Evolutionary conservation across 2,888 invertebrate genomes (phyloP).

Genomic region (Erpobdella octoculata): DNA sequence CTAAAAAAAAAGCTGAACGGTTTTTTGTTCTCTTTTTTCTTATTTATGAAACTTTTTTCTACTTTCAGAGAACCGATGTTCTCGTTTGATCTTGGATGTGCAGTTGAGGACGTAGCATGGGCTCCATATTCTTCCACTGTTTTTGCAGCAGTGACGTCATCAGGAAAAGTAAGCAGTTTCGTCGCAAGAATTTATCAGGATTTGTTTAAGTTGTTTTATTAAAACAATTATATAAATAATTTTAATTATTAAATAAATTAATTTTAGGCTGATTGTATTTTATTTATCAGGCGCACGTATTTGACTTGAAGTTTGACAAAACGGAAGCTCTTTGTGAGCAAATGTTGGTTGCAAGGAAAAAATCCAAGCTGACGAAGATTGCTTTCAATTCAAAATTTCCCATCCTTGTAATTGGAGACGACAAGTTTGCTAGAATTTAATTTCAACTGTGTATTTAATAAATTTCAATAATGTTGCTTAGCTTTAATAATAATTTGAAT

Average conservation of each 20-base stretch:
- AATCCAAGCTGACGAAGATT: constrained; percentile 72
- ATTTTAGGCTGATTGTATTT: neutral
- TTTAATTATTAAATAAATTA: no score
- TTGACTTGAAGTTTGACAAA: constrained; percentile 82
- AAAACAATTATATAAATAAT: neutral
- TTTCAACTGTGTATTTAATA: neutral
- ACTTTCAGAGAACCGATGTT: constrained; percentile 63
- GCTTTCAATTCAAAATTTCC: constrained; percentile 66
- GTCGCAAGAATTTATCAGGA: neutral
- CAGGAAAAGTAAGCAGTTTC: constrained; percentile 59
- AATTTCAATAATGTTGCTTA: neutral
- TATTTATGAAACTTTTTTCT: neutral
- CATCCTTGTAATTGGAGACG: constrained; percentile 78
- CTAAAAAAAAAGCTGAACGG: no score
- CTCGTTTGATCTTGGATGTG: constrained; percentile 80
- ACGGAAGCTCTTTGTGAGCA: constrained; percentile 83
- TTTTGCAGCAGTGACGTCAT: constrained; percentile 81
- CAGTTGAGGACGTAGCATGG: constrained; percentile 89
- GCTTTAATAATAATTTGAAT: neutral
- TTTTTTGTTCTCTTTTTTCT: no score
- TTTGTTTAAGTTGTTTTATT: neutral
- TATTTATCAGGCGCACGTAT: constrained; percentile 59
- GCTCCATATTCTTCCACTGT: constrained; percentile 94
- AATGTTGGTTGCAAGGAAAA: constrained; percentile 74
- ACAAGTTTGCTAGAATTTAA: constrained; percentile 60